A percentile compares a stretch with the other conserved stretches of the same genome.
These are phyloP conservation scores for Suncus etruscus DNA, from an alignment of 2,113 vertebrate species.

Conservation along the genomic window DNA sequence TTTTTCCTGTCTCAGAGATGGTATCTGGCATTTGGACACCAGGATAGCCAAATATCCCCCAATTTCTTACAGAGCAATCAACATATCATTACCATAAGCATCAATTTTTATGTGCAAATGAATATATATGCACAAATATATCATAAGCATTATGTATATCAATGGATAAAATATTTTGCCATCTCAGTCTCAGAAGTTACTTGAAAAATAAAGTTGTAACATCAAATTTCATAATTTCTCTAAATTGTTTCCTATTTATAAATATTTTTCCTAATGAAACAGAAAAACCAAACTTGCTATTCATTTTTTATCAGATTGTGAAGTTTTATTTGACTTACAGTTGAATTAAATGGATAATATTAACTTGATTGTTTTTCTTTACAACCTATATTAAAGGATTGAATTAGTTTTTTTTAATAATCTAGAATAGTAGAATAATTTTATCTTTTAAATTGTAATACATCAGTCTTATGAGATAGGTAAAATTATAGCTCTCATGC, in stretches of 20 bases:
- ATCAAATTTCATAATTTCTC: background rate
- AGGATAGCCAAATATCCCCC: background rate
- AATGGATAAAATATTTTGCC: background rate
- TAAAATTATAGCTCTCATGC: no score
- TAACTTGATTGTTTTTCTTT: no score
- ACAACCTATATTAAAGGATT: no score
- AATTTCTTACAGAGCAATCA: background rate
- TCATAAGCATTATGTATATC: background rate
- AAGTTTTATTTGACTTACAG: no score
- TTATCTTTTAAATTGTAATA: no score
- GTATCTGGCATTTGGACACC: background rate
- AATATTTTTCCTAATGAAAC: conserved; percentile 39
- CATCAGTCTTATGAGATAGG: no score
- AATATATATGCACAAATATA: background rate
- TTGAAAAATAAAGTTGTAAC: background rate
- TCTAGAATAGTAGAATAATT: no score
- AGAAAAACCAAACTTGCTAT: conserved; percentile 8
- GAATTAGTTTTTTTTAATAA: no score
- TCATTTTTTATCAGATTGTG: conserved; percentile 37
- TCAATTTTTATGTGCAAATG: background rate
- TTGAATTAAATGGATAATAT: no score
- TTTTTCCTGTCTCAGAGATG: background rate
- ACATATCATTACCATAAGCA: background rate
- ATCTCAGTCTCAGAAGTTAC: background rate
- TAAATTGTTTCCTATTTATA: background rate